Evolutionary conservation across 2,113 vertebrate genomes (phyloP).

Genomic region (Zapus hudsonius): DNA sequence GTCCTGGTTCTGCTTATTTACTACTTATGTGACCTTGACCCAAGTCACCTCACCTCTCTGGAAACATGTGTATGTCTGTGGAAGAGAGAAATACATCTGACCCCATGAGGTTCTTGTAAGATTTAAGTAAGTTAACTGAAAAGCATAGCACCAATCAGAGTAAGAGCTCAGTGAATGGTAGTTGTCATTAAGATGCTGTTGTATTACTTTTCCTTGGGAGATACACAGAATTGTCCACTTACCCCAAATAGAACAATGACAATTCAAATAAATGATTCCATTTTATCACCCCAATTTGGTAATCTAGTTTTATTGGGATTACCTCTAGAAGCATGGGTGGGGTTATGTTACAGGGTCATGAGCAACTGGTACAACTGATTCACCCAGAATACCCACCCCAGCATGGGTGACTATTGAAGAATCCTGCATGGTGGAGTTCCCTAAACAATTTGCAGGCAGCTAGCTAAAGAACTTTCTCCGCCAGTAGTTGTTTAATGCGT

Average conservation of each 20-base stretch:
- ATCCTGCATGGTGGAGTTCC: background rate
- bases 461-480: background rate
- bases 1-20: background rate
- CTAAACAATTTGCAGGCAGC: background rate
- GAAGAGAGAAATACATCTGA: background rate
- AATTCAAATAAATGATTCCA: background rate
- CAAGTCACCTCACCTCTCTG: conserved; percentile 18
- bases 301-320: background rate
- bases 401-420: background rate
- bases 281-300: background rate
- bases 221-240: background rate
- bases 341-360: no score
- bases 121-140: conserved; percentile 6
- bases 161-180: background rate
- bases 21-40: conserved; percentile 1
- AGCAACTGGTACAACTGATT: no score
- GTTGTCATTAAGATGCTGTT: background rate
- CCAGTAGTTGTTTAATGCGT: background rate
- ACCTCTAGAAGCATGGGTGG: background rate
- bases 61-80: background rate
- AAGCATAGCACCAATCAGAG: background rate
- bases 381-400: background rate
- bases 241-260: background rate
- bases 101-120: background rate
- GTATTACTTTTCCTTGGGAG: background rate